Percentiles rank a stretch among this genome's conserved stretches.
Conservation (phyloP, 92 coral and sea anemone genomes). For the Umimayanthus kanabou region DNA sequence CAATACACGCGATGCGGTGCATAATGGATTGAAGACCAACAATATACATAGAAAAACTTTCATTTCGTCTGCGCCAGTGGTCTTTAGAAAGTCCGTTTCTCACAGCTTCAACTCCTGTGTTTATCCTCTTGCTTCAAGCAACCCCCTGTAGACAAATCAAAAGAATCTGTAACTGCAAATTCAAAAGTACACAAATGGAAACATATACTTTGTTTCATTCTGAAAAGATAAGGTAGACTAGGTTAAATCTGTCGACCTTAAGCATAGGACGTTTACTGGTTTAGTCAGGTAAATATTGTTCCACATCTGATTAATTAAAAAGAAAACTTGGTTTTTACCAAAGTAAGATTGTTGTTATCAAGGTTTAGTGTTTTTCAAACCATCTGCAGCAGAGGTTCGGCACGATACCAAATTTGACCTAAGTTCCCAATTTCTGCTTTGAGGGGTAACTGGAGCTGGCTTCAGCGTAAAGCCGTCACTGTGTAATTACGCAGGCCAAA, state of each 20-base stretch:
- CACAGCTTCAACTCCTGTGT: neutral
- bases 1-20: neutral
- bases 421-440: neutral
- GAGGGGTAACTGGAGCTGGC: neutral
- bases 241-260: neutral
- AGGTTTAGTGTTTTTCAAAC: neutral
- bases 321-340: neutral
- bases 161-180: neutral
- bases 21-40: neutral
- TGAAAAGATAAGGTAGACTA: no score
- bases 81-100: neutral
- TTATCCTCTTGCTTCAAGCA: neutral
- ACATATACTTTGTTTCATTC: neutral
- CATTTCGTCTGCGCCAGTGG: neutral
- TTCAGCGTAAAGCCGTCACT: neutral
- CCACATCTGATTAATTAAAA: neutral
- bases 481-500: neutral
- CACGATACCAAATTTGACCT: neutral
- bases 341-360: neutral
- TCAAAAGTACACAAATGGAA: neutral
- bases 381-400: neutral
- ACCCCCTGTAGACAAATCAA: conserved; percentile 18
- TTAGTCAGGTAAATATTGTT: neutral
- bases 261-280: neutral
- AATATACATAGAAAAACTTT: neutral